These are phyloP conservation scores for Scaptomyza graminum DNA, from an alignment of 1,140 invertebrate species.

Conservation along the genomic window DNA sequence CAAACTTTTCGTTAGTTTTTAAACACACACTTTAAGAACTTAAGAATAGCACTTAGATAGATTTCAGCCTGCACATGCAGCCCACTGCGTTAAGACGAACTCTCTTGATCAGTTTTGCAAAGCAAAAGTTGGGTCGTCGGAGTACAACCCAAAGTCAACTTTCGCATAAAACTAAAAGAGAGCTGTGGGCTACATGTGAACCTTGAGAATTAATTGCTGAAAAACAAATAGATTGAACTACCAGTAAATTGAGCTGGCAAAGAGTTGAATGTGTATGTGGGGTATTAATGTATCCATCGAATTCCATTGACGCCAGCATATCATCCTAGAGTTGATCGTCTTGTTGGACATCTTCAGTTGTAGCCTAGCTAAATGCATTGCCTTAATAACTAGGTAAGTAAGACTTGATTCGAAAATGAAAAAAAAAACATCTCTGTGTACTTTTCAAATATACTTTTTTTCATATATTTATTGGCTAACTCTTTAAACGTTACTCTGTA, in stretches of 20 bases:
- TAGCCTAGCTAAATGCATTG: conserved; percentile 25
- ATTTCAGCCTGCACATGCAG: conserved; percentile 4
- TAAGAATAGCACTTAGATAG: conserved; percentile 18
- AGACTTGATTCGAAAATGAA: conserved; percentile 30
- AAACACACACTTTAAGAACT: conserved; percentile 26
- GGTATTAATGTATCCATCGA: not conserved
- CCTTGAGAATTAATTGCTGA: conserved; percentile 10
- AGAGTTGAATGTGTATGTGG: not conserved
- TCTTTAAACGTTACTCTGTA: conserved; percentile 82
- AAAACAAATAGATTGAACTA: conserved; percentile 3
- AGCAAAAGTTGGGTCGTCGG: not conserved
- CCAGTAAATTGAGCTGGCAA: not conserved
- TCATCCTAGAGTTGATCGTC: not conserved
- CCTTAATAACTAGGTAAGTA: conserved; percentile 28
- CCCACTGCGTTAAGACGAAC: conserved; percentile 8
- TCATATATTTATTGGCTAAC: conserved; percentile 84
- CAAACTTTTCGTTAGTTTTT: conserved; percentile 28
- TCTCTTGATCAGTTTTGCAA: not conserved
- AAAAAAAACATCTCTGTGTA: conserved; percentile 63
- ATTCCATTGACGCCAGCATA: conserved; percentile 11
- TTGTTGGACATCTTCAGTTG: not conserved
- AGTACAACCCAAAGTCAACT: not conserved
- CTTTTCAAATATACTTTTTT: conserved; percentile 83
- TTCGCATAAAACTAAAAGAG: conserved; percentile 1
- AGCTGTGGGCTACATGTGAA: conserved; percentile 10